These are phyloP conservation scores for Hypercompe scribonia DNA, from an alignment of 2,888 invertebrate genomes.

Conservation along the genomic window DNA sequence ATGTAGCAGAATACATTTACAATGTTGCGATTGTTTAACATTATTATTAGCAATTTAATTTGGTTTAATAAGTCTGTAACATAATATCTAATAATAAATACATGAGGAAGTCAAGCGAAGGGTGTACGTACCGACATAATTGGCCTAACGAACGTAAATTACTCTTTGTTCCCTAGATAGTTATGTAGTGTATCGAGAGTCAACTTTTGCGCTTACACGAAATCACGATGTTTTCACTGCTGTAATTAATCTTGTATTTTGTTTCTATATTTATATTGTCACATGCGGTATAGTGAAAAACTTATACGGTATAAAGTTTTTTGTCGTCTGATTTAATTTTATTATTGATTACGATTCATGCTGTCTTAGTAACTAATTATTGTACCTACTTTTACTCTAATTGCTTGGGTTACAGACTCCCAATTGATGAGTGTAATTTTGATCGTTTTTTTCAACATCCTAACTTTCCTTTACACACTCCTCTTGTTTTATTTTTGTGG, in stretches of 20 bases:
- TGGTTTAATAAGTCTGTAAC: slow-evolving; percentile 71
- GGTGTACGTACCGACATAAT: slow-evolving; percentile 55
- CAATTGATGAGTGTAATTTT: neutral
- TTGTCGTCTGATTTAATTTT: neutral
- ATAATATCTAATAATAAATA: slow-evolving; percentile 55
- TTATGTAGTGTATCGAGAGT: slow-evolving; percentile 26
- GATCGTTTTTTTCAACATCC: neutral
- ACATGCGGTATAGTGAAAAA: neutral
- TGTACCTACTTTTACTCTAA: too few relatives aligned
- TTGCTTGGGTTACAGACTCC: neutral
- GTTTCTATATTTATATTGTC: neutral
- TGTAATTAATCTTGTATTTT: slow-evolving; percentile 9
- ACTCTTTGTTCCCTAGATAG: slow-evolving; percentile 58
- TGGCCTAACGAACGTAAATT: slow-evolving; percentile 65
- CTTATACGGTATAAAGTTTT: neutral
- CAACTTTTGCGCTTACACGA: slow-evolving; percentile 34
- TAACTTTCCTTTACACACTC: neutral
- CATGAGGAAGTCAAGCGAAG: slow-evolving; percentile 54
- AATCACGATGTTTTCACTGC: slow-evolving; percentile 55
- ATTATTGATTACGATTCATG: neutral
- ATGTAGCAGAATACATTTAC: neutral
- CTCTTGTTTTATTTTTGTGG: neutral
- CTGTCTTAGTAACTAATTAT: too few relatives aligned
- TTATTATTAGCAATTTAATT: slow-evolving; percentile 50
- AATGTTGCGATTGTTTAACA: neutral